Conservation (phyloP, 2,797 vertebrate genomes). For the Halcyon leucocephala region DNA sequence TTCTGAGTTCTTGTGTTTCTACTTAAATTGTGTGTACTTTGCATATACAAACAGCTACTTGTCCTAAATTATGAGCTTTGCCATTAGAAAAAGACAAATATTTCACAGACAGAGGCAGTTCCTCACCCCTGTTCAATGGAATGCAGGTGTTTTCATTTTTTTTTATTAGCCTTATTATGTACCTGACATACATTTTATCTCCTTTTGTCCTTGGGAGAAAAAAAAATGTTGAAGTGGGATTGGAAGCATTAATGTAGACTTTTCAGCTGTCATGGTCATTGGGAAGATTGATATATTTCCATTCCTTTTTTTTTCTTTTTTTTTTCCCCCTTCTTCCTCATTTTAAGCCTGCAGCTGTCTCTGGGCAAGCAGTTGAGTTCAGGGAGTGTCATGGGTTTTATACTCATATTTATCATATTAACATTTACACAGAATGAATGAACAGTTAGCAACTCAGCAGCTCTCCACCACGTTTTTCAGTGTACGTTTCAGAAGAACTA, state of each 20-base stretch:
- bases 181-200: conserved; percentile 86
- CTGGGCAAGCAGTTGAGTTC: conserved; percentile 56
- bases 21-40: conserved; percentile 10
- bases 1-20: conserved; percentile 3
- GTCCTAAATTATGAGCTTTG: conserved; percentile 31
- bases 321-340: conserved; percentile 8
- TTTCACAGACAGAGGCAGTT: conserved; percentile 44
- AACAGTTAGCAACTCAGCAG: neutral
- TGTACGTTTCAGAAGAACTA: neutral
- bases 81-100: conserved; percentile 54
- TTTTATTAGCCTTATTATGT: conserved; percentile 76
- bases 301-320: conserved; percentile 67
- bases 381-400: conserved; percentile 50
- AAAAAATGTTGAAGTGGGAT: conserved; percentile 79
- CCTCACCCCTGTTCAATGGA: conserved; percentile 60
- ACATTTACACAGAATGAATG: conserved; percentile 2
- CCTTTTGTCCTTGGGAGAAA: conserved; percentile 88
- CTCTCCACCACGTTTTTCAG: neutral
- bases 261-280: conserved; percentile 86
- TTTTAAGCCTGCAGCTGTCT: conserved; percentile 81
- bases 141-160: conserved; percentile 67
- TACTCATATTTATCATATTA: conserved; percentile 34
- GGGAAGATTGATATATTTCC: conserved; percentile 86
- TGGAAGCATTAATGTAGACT: conserved; percentile 84
- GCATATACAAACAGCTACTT: neutral